Evolutionary conservation across 2,888 invertebrate species (phyloP), one percentile per base, ranked within the genome.

Genomic region (Acronicta alni): DNA sequence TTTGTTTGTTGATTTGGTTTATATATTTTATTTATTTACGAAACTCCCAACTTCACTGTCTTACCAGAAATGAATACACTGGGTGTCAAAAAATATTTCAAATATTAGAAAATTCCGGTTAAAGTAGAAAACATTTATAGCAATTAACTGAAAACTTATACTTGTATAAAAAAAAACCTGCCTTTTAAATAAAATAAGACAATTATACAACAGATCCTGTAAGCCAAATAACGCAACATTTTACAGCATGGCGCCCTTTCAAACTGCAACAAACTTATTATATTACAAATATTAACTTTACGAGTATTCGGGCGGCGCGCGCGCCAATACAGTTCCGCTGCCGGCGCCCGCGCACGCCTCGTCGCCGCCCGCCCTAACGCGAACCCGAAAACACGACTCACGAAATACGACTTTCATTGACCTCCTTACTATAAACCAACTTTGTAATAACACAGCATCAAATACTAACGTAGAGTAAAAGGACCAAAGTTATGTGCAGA

Each of bases 261-360:
- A 62, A 68, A 79, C 70, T 83, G 86, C 81, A 86, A 83, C 81
- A 85, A 87, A 83, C 83, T 85, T 85, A 87, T 87, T 86, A 82
- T 81, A 85, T 81, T 75, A 84, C 80, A 80, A 86, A 87, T 85
- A 88, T 81, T 86, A 89, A 88, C 82, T 88, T 87, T 83, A 84
- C 74, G 84, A 73, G 81, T 81, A 77, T 81, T 83, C 82, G 80
- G 70, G 76, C 77, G 77, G 78, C 77, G 83, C 77, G 72, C 72
- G 81, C 80, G 82, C 89, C 88, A 92, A 92, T 87, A 85, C 84
- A 78, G 89, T 81, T 84, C 78, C 82, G 91, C 80, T 82, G 75
- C 76, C 92, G 90, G 87, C 91, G 91, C 86, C 84, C 84, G 89
- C 93, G 92, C 93, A 93, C 93, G 92, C 82, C 80, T 90, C 82